These are phyloP conservation scores for Akabosia matsudoensis DNA, from an alignment of 1,140 invertebrate genomes.

Conservation along the genomic window DNA sequence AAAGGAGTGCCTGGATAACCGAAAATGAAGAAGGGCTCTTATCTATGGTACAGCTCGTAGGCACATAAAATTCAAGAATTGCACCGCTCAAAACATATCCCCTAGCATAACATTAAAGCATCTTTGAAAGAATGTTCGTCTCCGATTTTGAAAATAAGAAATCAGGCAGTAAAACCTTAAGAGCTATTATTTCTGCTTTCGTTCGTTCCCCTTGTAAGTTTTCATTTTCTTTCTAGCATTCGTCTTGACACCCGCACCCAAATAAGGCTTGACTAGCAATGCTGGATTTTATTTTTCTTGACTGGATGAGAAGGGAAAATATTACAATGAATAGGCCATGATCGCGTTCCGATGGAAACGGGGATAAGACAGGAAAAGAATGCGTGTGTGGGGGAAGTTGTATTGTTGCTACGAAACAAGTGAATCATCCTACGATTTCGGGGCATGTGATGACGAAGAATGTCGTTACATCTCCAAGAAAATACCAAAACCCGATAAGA, in stretches of 20 bases:
- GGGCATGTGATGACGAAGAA: constrained; percentile 18
- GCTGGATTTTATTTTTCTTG: constrained; percentile 3
- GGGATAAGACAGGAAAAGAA: not conserved
- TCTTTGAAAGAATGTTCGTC: not conserved
- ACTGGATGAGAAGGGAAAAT: constrained; percentile 8
- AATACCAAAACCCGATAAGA: not conserved
- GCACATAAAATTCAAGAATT: constrained; percentile 17
- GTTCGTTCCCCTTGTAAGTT: constrained; percentile 6
- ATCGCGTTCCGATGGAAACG: constrained; percentile 3
- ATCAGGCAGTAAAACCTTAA: constrained; percentile 7
- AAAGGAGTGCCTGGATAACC: not conserved
- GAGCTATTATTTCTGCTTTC: not conserved
- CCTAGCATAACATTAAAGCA: too few species aligned
- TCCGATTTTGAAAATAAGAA: not conserved
- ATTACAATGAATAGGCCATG: not conserved
- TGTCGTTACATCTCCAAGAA: not conserved
- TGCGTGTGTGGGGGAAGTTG: not conserved
- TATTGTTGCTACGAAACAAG: not conserved
- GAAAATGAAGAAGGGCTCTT: not conserved
- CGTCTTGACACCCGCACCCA: not conserved
- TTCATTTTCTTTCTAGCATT: constrained; percentile 7
- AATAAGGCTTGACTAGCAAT: not conserved
- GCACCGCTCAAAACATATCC: too few species aligned
- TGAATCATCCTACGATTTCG: constrained; percentile 7
- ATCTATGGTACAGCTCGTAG: constrained; percentile 1